Conservation (phyloP, 2,113 vertebrate species). For the Bostrychus sinensis region DNA sequence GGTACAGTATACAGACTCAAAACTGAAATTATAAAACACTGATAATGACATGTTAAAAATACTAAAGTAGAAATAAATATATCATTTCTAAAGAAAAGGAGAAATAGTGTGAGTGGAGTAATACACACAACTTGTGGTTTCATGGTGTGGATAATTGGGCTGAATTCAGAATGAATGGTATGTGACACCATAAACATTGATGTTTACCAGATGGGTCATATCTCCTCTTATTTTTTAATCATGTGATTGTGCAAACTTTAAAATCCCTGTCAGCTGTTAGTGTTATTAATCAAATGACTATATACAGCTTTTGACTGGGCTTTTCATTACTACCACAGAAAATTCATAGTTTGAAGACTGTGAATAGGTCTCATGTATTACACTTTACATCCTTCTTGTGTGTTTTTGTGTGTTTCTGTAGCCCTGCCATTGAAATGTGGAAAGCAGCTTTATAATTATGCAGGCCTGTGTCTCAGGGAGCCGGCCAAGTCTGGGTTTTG, state of each 20-base stretch:
- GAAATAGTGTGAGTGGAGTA: slow-evolving; percentile 20
- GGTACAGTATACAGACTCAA: no score
- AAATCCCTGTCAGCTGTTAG: slow-evolving; percentile 5
- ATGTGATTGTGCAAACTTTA: slow-evolving; percentile 10
- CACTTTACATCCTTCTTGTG: no score
- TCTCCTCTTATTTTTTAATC: slow-evolving; percentile 23
- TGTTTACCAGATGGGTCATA: slow-evolving; percentile 63
- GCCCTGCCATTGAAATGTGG: slow-evolving; percentile 50
- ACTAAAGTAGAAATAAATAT: no score
- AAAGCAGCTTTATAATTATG: slow-evolving; percentile 60
- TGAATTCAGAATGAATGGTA: slow-evolving; percentile 58
- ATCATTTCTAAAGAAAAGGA: neutral
- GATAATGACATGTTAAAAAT: no score
- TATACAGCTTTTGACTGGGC: neutral
- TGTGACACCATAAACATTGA: slow-evolving; percentile 62
- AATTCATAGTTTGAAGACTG: no score
- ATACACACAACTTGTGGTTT: slow-evolving; percentile 53
- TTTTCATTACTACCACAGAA: no score
- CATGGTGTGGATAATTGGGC: slow-evolving; percentile 51
- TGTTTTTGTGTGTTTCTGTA: neutral
- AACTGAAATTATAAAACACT: neutral
- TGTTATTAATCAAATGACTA: neutral
- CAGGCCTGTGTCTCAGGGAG: slow-evolving; percentile 51
- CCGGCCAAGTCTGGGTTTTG: slow-evolving; percentile 65
- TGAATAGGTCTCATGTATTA: no score